These are phyloP conservation scores for Tiliacea aurago DNA, from an alignment of 2,888 invertebrate genomes.

Conservation along the genomic window DNA sequence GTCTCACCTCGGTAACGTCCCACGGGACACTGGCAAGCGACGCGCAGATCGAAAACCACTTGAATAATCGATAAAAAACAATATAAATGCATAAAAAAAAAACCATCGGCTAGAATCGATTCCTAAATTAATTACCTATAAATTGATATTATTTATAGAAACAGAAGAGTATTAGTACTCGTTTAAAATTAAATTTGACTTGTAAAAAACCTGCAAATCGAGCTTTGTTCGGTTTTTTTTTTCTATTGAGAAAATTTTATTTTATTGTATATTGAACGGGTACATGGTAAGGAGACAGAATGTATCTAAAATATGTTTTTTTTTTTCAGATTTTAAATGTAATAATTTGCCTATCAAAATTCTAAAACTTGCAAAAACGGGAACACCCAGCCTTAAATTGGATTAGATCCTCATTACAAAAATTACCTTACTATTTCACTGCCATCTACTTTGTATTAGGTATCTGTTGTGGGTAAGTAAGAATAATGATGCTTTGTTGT, in stretches of 20 bases:
- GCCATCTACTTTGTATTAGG: no score
- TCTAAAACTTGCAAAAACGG: not conserved
- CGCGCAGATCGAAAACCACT: not conserved
- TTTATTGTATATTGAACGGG: slow-evolving; percentile 6
- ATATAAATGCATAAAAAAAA: no score
- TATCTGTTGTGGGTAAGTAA: no score
- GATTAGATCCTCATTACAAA: no score
- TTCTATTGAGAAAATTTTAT: slow-evolving; percentile 9
- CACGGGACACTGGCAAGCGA: not conserved
- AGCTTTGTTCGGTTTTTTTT: not conserved
- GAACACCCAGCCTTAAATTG: slow-evolving; percentile 1
- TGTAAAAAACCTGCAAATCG: slow-evolving; percentile 10
- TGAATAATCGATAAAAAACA: no score
- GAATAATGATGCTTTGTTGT: no score
- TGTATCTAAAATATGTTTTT: not conserved
- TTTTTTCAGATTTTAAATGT: not conserved
- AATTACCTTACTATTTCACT: no score
- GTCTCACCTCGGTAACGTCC: no score
- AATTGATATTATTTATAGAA: not conserved
- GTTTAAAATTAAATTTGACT: not conserved
- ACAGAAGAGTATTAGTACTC: not conserved
- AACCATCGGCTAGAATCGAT: no score
- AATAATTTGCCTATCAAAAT: slow-evolving; percentile 11
- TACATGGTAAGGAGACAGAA: not conserved
- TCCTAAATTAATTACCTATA: not conserved